Percentiles rank a stretch among this genome's conserved stretches.
Conservation (phyloP, 1,140 invertebrate genomes). For the Babylonia areolata region DNA sequence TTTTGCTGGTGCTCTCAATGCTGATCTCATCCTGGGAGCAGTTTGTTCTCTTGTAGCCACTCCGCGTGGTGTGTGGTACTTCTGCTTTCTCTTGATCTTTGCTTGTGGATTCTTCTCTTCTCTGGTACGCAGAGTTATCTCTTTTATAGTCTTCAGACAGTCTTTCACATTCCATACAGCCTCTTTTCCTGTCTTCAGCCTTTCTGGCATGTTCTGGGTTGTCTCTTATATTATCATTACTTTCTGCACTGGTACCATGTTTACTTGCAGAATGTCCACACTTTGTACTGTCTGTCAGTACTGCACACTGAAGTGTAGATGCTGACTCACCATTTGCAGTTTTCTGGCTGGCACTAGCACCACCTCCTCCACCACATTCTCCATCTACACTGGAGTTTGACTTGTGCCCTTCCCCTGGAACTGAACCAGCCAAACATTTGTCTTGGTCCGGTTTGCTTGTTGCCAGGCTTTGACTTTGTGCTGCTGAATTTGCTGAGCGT, state of each 20-base stretch:
- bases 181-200: conserved; percentile 40
- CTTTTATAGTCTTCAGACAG: background rate
- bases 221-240: background rate
- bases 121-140: background rate
- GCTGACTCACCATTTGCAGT: background rate
- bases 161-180: conserved; percentile 23
- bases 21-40: background rate
- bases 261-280: background rate
- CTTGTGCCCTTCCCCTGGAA: background rate
- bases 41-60: background rate
- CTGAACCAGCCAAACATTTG: too few relatives aligned
- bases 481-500: background rate
- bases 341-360: background rate
- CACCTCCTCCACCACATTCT: background rate
- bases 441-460: background rate
- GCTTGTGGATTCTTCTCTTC: background rate
- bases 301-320: background rate
- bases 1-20: background rate
- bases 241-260: background rate
- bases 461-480: background rate
- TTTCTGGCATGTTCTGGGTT: conserved; percentile 19
- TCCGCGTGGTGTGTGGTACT: background rate
- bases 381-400: background rate
- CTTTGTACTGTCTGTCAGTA: background rate
- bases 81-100: background rate